Conservation (phyloP, 2,888 invertebrate species). For the Trisateles emortualis region DNA sequence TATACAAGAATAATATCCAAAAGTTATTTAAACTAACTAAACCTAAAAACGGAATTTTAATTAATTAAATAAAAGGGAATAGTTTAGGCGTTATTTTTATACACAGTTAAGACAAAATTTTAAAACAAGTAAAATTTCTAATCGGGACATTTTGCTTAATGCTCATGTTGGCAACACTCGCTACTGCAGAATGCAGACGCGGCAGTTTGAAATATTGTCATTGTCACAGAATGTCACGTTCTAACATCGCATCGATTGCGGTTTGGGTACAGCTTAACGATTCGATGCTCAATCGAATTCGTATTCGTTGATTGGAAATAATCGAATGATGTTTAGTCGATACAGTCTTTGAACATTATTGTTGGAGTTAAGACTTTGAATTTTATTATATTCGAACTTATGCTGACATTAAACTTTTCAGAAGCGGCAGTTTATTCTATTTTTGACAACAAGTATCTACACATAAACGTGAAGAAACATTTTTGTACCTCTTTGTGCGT, state of each 20-base stretch:
- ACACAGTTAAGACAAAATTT: background rate
- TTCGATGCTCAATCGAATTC: slow-evolving; percentile 40
- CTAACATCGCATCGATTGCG: slow-evolving; percentile 38
- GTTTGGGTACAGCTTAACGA: slow-evolving; percentile 39
- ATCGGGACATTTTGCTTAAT: background rate
- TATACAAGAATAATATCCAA: no score
- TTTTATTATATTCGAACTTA: slow-evolving; percentile 17
- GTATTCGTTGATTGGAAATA: slow-evolving; percentile 29
- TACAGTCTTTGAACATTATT: no score
- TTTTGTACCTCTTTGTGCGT: no score
- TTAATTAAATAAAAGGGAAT: no score
- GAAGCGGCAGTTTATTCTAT: no score
- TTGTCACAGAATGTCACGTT: slow-evolving; percentile 41
- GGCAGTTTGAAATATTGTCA: slow-evolving; percentile 51
- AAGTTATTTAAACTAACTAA: no score
- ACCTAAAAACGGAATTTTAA: no score
- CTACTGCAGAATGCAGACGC: slow-evolving; percentile 32
- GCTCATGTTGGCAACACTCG: slow-evolving; percentile 3
- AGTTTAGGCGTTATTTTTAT: no score
- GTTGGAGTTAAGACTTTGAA: slow-evolving; percentile 14
- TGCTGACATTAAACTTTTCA: no score
- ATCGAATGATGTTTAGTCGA: slow-evolving; percentile 24
- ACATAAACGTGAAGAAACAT: no score
- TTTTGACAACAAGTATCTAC: no score
- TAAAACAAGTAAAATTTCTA: background rate